Conservation (phyloP, 2,113 vertebrate genomes). For the Peromyscus californicus region DNA sequence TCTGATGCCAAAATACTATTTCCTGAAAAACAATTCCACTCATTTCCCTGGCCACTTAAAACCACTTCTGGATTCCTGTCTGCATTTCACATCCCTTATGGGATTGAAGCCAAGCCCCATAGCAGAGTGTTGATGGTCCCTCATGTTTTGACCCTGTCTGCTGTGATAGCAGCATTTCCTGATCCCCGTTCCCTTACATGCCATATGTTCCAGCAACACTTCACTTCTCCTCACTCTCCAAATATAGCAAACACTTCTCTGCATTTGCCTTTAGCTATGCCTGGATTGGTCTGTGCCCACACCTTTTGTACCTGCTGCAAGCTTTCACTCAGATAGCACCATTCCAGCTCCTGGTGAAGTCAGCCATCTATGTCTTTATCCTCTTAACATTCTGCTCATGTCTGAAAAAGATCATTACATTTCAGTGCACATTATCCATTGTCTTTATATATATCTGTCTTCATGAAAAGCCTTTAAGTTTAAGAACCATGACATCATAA, state of each 20-base stretch:
- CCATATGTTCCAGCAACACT: slow-evolving; percentile 41
- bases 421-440: slow-evolving; percentile 35
- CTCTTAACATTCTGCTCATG: background rate
- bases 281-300: background rate
- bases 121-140: background rate
- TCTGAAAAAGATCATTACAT: background rate
- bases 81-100: background rate
- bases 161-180: slow-evolving; percentile 37
- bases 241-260: background rate
- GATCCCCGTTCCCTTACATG: background rate
- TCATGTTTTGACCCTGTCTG: background rate
- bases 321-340: background rate
- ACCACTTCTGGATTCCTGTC: background rate
- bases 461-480: background rate
- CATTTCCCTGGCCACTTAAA: slow-evolving; percentile 48
- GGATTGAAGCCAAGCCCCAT: slow-evolving; percentile 6
- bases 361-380: slow-evolving; percentile 3
- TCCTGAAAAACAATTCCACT: slow-evolving; percentile 76
- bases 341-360: background rate
- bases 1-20: slow-evolving; percentile 64
- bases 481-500: background rate
- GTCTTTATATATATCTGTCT: background rate
- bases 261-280: background rate
- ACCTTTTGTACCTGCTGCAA: slow-evolving; percentile 17
- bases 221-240: slow-evolving; percentile 57